Evolutionary conservation across 2,113 vertebrate species (phyloP), one percentile per base, ranked within the genome.

Genomic region (Patagioenas fasciata): DNA sequence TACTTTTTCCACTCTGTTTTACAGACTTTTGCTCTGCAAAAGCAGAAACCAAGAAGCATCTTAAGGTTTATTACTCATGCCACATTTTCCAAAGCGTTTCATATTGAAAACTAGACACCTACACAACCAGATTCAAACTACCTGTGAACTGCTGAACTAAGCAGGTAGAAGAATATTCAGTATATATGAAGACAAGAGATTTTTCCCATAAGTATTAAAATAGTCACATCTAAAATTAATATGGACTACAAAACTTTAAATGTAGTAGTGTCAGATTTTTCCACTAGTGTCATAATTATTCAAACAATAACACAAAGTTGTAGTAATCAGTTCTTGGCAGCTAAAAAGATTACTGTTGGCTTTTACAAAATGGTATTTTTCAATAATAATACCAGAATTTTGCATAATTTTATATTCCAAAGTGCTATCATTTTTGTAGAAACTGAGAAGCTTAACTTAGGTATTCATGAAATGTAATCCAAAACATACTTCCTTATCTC

Each of bases 151-250:
- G 50, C 44, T 89, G 70, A 92, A 85, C n/a, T 23, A 61, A 81
- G 40, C 28, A 70, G 50, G 38, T 29, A 77, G 42, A 81, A 84
- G 70, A 62, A 69, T 29, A 93, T 32, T 54, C 50, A 53, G 23
- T 69, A 73, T 64, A 28, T 44, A 58, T 44, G 58, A 80, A 81
- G 36, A 78, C 6, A 70, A 51, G 47, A 77, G 18, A 47, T 85
- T 96, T 89, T 89, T 57, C 85, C 62, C 36, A 29, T 11, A 72
- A 85, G 54, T 32, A 91, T 85, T 88, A 34, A 47, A 89, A 61
- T 24, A 80, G 66, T 61, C 32, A 29, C 71, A 84, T 36, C 69
- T 91, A 81, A 95, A 93, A 84, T 53, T 91, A 94, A 83, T 44
- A 84, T 5, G 8, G 48, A 80, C 7, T 16, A 67, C 77, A 65